Percentiles rank a stretch among this genome's conserved stretches.
Conservation (phyloP, 1,140 invertebrate species). For the Lutraria rhynchaena region DNA sequence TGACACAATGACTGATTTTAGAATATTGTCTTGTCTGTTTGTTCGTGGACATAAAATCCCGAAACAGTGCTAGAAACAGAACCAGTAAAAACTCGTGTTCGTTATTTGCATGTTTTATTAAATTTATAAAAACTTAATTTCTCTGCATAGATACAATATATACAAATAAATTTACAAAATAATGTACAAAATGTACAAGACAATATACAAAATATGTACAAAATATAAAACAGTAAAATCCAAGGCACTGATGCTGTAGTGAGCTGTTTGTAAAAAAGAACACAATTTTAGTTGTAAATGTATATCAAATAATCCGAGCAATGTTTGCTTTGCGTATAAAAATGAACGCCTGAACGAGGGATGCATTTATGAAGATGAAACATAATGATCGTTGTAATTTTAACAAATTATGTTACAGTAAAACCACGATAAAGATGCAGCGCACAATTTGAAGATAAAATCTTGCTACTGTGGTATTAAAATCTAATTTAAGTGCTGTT, state of each 20-base stretch:
- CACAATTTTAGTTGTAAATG: too few species aligned
- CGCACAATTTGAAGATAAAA: too few species aligned
- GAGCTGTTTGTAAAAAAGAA: slow-evolving; percentile 4
- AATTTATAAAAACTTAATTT: slow-evolving; percentile 39
- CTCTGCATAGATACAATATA: slow-evolving; percentile 30
- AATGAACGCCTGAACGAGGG: too few species aligned
- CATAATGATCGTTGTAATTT: too few species aligned
- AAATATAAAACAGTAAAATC: slow-evolving; percentile 33
- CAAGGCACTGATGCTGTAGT: slow-evolving; percentile 1
- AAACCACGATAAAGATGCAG: too few species aligned
- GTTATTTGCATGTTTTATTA: background rate
- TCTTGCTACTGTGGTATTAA: too few species aligned
- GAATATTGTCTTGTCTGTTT: background rate
- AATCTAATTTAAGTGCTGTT: too few species aligned
- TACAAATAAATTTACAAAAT: background rate
- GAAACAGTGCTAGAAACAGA: background rate
- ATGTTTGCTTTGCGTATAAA: too few species aligned
- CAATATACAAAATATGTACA: slow-evolving; percentile 25
- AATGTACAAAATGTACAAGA: too few species aligned
- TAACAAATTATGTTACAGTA: too few species aligned
- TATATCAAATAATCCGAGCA: too few species aligned
- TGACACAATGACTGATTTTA: background rate
- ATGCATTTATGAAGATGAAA: too few species aligned
- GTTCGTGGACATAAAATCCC: background rate
- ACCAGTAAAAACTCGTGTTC: background rate